phyloP scores from a whole-genome alignment of 2,797 vertebrate species.

The Sparus aurata region DNA sequence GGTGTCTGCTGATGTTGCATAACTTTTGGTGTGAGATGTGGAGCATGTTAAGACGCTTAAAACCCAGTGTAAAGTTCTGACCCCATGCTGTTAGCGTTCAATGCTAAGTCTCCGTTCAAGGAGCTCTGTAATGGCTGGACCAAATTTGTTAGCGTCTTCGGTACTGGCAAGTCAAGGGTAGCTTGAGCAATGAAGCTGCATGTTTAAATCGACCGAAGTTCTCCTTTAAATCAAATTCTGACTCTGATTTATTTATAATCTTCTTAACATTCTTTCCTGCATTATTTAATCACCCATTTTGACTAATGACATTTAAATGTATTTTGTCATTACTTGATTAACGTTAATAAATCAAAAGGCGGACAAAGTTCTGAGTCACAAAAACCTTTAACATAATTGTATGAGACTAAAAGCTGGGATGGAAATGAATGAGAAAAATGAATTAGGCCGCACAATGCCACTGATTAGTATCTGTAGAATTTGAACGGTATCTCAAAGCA shows the following conservation, averaged over 20 bases:
- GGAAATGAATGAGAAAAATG: constrained; percentile 36
- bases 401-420: constrained; percentile 21
- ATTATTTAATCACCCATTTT: constrained; percentile 2
- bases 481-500: constrained; percentile 35
- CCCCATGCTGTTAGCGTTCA: no score
- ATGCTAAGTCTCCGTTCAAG: no score
- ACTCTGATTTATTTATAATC: constrained; percentile 8
- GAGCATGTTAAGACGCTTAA: no score
- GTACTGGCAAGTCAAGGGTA: no score
- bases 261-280: constrained; percentile 12
- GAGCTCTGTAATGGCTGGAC: no score
- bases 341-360: constrained; percentile 31
- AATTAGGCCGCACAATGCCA: constrained; percentile 29
- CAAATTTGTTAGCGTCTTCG: no score
- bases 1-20: no score
- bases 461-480: constrained; percentile 53
- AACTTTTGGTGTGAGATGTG: no score
- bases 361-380: constrained; percentile 1
- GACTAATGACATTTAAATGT: constrained; percentile 25
- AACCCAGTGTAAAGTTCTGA: no score
- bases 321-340: neutral
- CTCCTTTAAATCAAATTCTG: no score
- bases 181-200: no score
- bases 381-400: neutral
- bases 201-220: no score